A percentile compares a stretch with the other conserved stretches of the same genome.
These are phyloP conservation scores for Protobothrops mucrosquamatus DNA, from an alignment of 2,113 vertebrate genomes.

Conservation along the genomic window DNA sequence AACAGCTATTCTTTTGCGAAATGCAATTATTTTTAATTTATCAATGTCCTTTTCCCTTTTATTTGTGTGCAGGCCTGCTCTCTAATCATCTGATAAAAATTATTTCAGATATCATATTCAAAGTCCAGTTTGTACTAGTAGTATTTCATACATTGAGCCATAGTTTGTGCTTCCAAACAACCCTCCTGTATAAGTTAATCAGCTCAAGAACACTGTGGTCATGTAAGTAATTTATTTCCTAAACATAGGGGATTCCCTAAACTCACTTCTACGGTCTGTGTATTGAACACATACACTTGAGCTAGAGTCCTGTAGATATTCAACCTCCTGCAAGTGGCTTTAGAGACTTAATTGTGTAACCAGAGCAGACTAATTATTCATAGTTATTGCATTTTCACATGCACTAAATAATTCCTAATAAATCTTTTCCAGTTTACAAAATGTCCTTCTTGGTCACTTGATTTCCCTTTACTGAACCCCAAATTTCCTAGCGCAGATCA, in stretches of 20 bases:
- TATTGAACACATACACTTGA: neutral
- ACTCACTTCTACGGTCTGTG: neutral
- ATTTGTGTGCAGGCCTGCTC: neutral
- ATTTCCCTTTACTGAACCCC: neutral
- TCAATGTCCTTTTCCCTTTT: neutral
- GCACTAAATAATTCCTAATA: neutral
- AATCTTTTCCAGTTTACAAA: neutral
- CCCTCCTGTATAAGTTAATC: neutral
- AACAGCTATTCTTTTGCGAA: neutral
- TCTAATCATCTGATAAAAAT: neutral
- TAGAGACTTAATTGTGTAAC: neutral
- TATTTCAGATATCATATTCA: neutral
- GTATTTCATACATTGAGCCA: neutral
- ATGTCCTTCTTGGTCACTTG: neutral
- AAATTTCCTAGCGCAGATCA: neutral
- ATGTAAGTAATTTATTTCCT: neutral
- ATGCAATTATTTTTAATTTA: neutral
- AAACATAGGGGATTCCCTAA: neutral
- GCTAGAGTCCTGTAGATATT: neutral
- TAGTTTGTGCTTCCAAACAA: neutral
- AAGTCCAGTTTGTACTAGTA: neutral
- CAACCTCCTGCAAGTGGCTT: neutral
- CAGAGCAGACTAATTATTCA: neutral
- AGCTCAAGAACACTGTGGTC: neutral
- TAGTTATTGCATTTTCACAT: neutral